Base-by-base conservation (phyloP, 2,113 vertebrate species). In the Melanotaenia duboulayi region DNA sequence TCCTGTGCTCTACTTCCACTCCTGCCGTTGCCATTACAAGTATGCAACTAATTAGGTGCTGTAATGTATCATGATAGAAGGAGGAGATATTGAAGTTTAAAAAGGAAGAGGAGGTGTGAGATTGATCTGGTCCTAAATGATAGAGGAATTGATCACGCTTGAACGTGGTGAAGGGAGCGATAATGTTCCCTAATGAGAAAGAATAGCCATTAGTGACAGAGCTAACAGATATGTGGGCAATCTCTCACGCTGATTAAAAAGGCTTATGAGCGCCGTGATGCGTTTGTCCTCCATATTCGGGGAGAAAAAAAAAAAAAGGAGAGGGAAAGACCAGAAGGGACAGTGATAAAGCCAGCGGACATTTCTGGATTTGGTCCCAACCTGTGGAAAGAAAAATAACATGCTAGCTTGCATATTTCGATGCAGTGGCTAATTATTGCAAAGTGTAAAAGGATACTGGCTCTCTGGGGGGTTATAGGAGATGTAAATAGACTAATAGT, bases 241-340 rank as follows among this genome's bases (percentile, higher is more conserved):
- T 90, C 77, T 82, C 84, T 87, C 87, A 92, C 73, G 65, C 89
- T 88, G 89, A 88, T 90, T 91, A 88, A 89, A 89, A 84, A 81
- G 84, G 85, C 84, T 90, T 86, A 89, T 84, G 86, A 86, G 80
- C 0, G 25, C 66, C 4, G 2, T 67, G 82, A 74, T 71, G 70
- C 62, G 10, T 77, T 86, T 74, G 82, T 85, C 83, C 80, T 87
- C 78, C 78, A 81, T 52, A 71, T 76, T 83, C 52, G 65, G 66
- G 32, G 11, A 22, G 65, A 76, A 60, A 13, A 35, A 44, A 22
- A 24, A 52, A n/a, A n/a, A n/a, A n/a, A 19, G 56, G 73, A 39
- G 28, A 12, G 40, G 76, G 9, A 56, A 51, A 22, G 49, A 65
- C 22, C n/a, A 46, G 55, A 17, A 66, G 42, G 48, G 71, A 32